A percentile compares a stretch with the other conserved stretches of the same genome.
phyloP scores from a whole-genome alignment of 35 echinoderm and acorn worm species.

The Apostichopus parvimensis region DNA sequence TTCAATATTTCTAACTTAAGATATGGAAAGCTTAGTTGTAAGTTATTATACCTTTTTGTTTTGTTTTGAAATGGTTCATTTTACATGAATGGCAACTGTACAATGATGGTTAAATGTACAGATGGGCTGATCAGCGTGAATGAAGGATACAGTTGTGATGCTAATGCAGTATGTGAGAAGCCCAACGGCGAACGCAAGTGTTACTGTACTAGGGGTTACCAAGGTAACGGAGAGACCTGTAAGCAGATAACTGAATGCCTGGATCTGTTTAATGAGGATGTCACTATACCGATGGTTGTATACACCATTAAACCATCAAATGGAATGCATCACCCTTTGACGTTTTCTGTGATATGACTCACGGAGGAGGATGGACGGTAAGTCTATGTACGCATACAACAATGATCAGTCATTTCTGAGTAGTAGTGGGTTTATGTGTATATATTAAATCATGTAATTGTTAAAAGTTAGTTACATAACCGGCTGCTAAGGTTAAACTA shows the following conservation, averaged over 20 bases:
- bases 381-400: not conserved
- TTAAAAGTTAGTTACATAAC: too few species aligned
- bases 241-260: not conserved
- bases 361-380: constrained; percentile 8
- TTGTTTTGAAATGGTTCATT: not conserved
- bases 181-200: not conserved
- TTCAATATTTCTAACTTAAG: too few species aligned
- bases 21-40: too few species aligned
- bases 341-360: not conserved
- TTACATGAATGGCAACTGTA: not conserved
- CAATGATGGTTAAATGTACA: not conserved
- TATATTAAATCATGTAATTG: too few species aligned
- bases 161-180: constrained; percentile 12
- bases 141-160: not conserved
- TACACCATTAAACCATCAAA: not conserved
- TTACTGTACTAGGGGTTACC: not conserved
- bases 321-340: not conserved
- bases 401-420: too few species aligned
- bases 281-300: not conserved
- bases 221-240: not conserved
- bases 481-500: too few species aligned
- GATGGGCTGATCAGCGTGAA: not conserved
- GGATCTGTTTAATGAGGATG: not conserved
- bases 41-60: not conserved
- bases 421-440: too few species aligned